Evolutionary conservation across 2,888 invertebrate species (phyloP), one percentile per base, ranked within the genome.

Genomic region (Phengaris arion): DNA sequence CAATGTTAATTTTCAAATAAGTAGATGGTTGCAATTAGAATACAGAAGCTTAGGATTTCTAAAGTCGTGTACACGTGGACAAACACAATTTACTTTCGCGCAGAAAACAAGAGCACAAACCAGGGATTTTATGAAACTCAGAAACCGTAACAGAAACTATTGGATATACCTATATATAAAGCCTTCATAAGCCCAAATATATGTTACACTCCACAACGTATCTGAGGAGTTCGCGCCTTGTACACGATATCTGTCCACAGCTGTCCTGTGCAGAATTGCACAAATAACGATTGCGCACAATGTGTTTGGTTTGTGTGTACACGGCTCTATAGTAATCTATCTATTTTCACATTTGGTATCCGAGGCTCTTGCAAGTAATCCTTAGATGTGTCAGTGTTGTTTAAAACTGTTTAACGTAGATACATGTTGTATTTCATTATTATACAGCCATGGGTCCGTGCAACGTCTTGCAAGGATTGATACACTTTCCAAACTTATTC

Each of bases 291-390:
- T 59, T n/a, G 10, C 22, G 22, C 59, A 59, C 59, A 59, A 59
- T 10, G 35, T 6, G 35, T 64, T 12, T 35, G 22, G 22, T 15
- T 15, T 59, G 8, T 64, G 64, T 64, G 45, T 64, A 45, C 64
- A 35, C 64, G 59, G 64, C 64, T 64, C 35, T 35, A 3, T 35
- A 45, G 35, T 10, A 52, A 52, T 52, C 52, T 9, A 9, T 52
- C 52, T 52, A 45, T 64, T 64, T 64, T 55, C 10, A 70, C 57
- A 48, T 55, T 74, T 46, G 74, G 79, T 83, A 79, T 82, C 83
- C 86, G 90, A 87, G 90, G 86, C 87, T 90, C 89, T 89, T 86
- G 86, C 85, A 85, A 84, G 80, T 79, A 80, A 82, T 72, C 76
- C 76, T 79, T 79, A 80, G 80, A 78, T 85, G 83, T 84, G 84